Base-by-base conservation (phyloP, 2,113 vertebrate genomes). In the Hemicordylus capensis region DNA sequence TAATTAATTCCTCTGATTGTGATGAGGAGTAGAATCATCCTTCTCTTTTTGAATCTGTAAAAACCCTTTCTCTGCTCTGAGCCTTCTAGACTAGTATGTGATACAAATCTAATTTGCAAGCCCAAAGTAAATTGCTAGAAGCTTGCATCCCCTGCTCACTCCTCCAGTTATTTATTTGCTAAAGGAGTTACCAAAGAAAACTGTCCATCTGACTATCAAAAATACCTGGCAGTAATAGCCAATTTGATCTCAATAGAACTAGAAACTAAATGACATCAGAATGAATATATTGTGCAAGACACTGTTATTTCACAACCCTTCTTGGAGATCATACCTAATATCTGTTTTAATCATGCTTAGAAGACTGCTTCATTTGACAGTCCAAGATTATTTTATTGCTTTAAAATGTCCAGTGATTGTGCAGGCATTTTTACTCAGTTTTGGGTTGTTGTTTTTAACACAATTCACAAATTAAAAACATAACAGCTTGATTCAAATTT, bases 401-500 rank as follows among this genome's bases (percentile, higher is more conserved):
- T 0, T 14, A 67, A 46, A 61, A 26, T 54, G 19, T 1, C 0
- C 34, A 82, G 22, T 34, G 0, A 66, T 34, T 76, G 31, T 85
- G 42, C 70, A 70, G 12, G 54, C 1, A 0, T 61, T 10, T 72
- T 69, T 74, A 75, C 58, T 89, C 39, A 48, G 10, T 89, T 89
- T 77, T 87, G 46, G n/a, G n/a, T n/a, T n/a, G n/a, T n/a, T n/a
- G n/a, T n/a, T n/a, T n/a, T n/a, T n/a, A n/a, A n/a, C n/a, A n/a
- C n/a, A n/a, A 31, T 89, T 42, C 14, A 67, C 9, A 11, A 81
- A 83, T 75, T 89, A 83, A 83, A 85, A 72, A 6, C 4, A 11
- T 81, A 87, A 90, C 87, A 84, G 6, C 19, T 37, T 80, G 63
- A 64, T 67, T 86, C 88, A 77, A 80, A 80, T 93, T 88, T 87